A percentile compares a stretch with the other conserved stretches of the same genome.
These are phyloP conservation scores for Triplophysa siluroides DNA, from an alignment of 2,113 vertebrate species.

Conservation along the genomic window DNA sequence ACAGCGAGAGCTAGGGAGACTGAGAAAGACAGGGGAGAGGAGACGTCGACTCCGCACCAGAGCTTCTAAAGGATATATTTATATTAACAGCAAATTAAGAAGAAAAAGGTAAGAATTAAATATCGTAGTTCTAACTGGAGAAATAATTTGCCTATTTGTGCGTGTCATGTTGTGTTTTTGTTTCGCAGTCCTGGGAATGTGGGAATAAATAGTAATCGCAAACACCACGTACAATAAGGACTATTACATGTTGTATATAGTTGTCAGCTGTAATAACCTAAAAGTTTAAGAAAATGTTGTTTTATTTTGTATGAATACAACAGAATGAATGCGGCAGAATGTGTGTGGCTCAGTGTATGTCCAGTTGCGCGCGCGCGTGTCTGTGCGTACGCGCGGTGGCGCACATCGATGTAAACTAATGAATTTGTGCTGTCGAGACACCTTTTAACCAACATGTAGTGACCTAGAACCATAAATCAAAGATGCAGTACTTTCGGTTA, in stretches of 20 bases:
- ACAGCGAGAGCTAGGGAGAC: conserved; percentile 20
- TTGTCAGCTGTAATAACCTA: neutral
- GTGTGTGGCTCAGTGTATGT: conserved; percentile 25
- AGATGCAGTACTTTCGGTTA: neutral
- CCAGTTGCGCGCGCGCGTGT: conserved; percentile 13
- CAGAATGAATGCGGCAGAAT: conserved; percentile 35
- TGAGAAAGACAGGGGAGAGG: conserved; percentile 41
- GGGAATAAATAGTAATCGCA: neutral
- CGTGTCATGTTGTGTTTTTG: neutral
- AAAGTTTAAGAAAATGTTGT: neutral
- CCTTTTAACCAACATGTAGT: conserved; percentile 16
- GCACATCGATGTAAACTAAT: conserved; percentile 53
- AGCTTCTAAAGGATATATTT: conserved; percentile 63
- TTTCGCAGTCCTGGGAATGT: neutral
- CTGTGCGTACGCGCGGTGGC: conserved; percentile 29
- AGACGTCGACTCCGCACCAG: conserved; percentile 60
- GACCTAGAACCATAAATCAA: conserved; percentile 16
- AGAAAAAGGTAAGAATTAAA: conserved; percentile 18
- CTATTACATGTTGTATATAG: neutral
- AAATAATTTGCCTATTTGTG: neutral
- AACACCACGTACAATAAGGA: neutral
- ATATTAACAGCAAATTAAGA: conserved; percentile 45
- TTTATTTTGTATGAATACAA: conserved; percentile 19
- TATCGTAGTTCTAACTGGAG: conserved; percentile 32
- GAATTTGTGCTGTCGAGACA: conserved; percentile 39